Evolutionary conservation across 1,140 invertebrate genomes (phyloP), one percentile per base, ranked within the genome.

Genomic region (Phocides pigmalion): DNA sequence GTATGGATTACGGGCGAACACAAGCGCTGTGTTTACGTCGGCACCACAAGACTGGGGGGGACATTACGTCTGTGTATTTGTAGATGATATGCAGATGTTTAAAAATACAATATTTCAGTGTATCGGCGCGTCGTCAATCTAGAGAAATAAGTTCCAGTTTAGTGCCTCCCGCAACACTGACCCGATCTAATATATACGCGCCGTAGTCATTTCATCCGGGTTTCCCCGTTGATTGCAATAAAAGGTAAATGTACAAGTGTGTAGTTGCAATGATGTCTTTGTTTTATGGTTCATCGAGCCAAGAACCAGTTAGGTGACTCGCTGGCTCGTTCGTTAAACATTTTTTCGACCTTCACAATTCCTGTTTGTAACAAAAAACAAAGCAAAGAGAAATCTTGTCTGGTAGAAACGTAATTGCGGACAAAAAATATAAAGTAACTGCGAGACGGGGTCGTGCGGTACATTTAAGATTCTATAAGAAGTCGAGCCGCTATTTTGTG

Each of bases 321-420:
- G 19, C 35, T 19, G 32, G 35, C 51, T 19, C 37, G 51, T 14
- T 54, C 32, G 32, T 54, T 39, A 54, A 54, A 54, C 16, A 39
- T 49, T 50, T 53, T 39, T 54, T 54, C 51, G 17, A 39, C 51
- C 51, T 54, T 41, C 51, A 54, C 51, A 41, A 54, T 54, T 54
- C 51, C 35, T 54, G 51, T 54, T 37, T 41, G 35, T 54, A 41
- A 54, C 51, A 41, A 54, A 28, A 28, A 20, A n/a, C 39, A 35
- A 39, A 41, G 41, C 51, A 41, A 54, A 28, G 9, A 20, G 17
- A 54, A 35, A 39, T 54, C 51, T 39, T 14, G 42, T 28, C 47
- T 42, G 70, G 68, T 68, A 53, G 16, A 54, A 20, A 41, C 35
- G 51, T 54, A 39, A 54, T 19, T 39, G 32, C n/a, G 17, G 35